Evolutionary conservation across 2,888 invertebrate species (phyloP), one percentile per base, ranked within the genome.

Genomic region (Netelia virgata): DNA sequence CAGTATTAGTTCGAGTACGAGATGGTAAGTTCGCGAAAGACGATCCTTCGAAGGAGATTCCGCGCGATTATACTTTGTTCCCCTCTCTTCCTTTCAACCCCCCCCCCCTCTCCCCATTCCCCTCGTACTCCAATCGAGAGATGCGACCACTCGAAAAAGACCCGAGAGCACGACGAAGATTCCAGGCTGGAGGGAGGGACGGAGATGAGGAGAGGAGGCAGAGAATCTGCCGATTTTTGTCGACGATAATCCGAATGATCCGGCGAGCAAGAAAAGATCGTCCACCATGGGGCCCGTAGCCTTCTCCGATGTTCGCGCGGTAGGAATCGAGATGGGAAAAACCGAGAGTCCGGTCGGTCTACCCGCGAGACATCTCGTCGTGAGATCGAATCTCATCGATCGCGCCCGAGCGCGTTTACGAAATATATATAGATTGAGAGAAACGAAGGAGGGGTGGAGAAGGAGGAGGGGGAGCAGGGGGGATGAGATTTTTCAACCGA

Each of bases 41-140:
- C 84, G 85, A 89, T 90, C 86, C 86, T 86, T 83, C 84, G 86
- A 86, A 82, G 64, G 84, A 88, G 88, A 90, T 90, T 87, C 82
- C 76, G 83, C 69, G 85, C 79, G 85, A 88, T 87, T 84, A 85
- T 73, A 79, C 77, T 74, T 84, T 80, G 70, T 76, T 82, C 83
- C 77, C 83, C 84, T 83, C 47, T 75, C 79, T 76, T 83, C 63
- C 82, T 82, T 86, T 85, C 75, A 80, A 74, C 75, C 83, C 68
- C 73, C 59, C 70, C 77, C 75, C 76, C 47, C 78, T 72, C 28
- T 59, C 55, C 16, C 23, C 50, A 14, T 66, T 68, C 64, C 66
- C 63, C 28, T 73, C 80, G 43, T 73, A 64, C 63, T 20, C 81
- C 80, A 64, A 28, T 68, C 63, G 55, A 86, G 84, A 86, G 86